Conservation (phyloP, 2,797 vertebrate species). For the Synaphobranchus kaupii region DNA sequence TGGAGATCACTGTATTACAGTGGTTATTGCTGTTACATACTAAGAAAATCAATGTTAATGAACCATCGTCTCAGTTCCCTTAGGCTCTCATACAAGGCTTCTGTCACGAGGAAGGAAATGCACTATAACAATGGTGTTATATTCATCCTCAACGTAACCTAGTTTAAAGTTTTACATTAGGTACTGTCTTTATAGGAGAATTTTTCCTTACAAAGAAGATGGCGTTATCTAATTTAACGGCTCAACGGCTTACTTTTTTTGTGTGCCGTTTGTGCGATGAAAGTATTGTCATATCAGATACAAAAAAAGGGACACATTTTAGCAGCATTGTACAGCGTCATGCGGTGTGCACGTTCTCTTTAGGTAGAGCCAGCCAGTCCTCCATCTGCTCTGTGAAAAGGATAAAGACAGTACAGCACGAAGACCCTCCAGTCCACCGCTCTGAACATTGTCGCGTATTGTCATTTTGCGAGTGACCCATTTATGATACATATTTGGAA, state of each 20-base stretch:
- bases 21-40: constrained; percentile 36
- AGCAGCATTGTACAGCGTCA: not conserved
- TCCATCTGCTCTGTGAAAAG: constrained; percentile 14
- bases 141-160: not conserved
- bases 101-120: constrained; percentile 29
- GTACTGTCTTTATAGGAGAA: not conserved
- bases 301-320: not conserved
- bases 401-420: not conserved
- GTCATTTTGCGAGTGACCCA: constrained; percentile 29
- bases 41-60: constrained; percentile 38
- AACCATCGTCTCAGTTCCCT: constrained; percentile 26
- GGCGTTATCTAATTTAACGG: not conserved
- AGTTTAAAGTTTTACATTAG: not conserved
- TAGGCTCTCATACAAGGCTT: constrained; percentile 31
- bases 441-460: constrained; percentile 30
- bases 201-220: not conserved
- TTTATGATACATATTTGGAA: constrained; percentile 35
- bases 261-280: not conserved
- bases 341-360: not conserved
- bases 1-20: constrained; percentile 37
- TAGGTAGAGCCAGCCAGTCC: not conserved
- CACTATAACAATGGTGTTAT: not conserved
- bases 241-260: not conserved
- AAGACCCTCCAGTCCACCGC: constrained; percentile 2
- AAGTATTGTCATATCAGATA: not conserved